phyloP scores from a whole-genome alignment of 2,888 invertebrate genomes.

The Mesopsocus fuscifrons region DNA sequence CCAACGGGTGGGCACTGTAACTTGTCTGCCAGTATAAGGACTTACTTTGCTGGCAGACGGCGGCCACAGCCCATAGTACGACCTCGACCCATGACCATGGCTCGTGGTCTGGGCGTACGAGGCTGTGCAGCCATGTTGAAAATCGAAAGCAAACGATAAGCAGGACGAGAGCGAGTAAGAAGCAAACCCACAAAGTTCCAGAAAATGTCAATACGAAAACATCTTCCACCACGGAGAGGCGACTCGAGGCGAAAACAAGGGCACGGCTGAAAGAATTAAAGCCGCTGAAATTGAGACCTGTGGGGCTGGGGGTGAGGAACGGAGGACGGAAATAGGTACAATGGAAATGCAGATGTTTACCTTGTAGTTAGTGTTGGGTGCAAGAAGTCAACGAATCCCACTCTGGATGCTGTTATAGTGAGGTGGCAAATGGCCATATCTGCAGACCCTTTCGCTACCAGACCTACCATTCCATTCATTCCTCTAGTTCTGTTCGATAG shows the following conservation, averaged over 20 bases:
- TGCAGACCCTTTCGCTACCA: slow-evolving; percentile 11
- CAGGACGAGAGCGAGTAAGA: slow-evolving; percentile 19
- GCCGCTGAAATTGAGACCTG: slow-evolving; percentile 5
- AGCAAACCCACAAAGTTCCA: slow-evolving; percentile 22
- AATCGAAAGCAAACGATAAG: slow-evolving; percentile 20
- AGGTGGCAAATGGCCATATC: slow-evolving; percentile 15
- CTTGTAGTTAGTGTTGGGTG: slow-evolving; percentile 13
- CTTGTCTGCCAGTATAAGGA: too few relatives aligned
- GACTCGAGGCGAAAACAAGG: slow-evolving; percentile 19
- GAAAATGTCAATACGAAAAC: slow-evolving; percentile 23
- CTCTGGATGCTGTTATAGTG: slow-evolving; percentile 13
- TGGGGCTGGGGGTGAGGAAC: too few relatives aligned
- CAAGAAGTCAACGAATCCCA: slow-evolving; percentile 12
- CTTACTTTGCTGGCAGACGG: slow-evolving; percentile 24
- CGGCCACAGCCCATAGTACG: slow-evolving; percentile 23
- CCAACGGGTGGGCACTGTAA: too few relatives aligned
- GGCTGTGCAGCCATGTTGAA: slow-evolving; percentile 18
- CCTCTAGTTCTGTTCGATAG: too few relatives aligned
- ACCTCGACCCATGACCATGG: slow-evolving; percentile 23
- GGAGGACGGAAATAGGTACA: too few relatives aligned
- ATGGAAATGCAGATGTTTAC: slow-evolving; percentile 11
- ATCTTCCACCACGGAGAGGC: slow-evolving; percentile 20
- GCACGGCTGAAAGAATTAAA: slow-evolving; percentile 20
- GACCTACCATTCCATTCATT: slow-evolving; percentile 14
- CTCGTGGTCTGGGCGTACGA: slow-evolving; percentile 17